phyloP scores from a whole-genome alignment of 2,888 invertebrate species.

The Anodontia alba region DNA sequence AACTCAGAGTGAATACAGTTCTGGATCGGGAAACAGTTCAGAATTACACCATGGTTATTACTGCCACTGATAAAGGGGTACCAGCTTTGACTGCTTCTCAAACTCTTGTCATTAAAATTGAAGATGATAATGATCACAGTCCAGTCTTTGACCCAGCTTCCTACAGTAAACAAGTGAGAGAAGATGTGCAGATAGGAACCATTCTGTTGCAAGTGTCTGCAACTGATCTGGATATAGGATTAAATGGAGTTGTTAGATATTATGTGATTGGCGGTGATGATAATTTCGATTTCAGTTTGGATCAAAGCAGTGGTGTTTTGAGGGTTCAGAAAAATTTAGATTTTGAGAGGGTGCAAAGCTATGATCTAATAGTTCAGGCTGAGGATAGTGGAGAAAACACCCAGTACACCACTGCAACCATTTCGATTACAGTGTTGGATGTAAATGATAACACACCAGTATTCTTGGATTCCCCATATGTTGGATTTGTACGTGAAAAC shows the following conservation, averaged over 20 bases:
- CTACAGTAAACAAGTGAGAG: conserved; percentile 91
- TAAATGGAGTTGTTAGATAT: conserved; percentile 96
- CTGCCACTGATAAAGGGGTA: conserved; percentile 76
- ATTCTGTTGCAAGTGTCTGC: conserved; percentile 89
- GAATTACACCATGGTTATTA: conserved; percentile 75
- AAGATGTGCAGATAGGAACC: conserved; percentile 97
- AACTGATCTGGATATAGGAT: conserved; percentile 89
- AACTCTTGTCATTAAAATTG: conserved; percentile 65
- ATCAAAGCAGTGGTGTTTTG: conserved; percentile 95
- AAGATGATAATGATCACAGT: conserved; percentile 78
- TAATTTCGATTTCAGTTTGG: conserved; percentile 79
- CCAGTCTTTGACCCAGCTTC: conserved; percentile 88
- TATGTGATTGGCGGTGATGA: conserved; percentile 94
- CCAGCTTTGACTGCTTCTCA: conserved; percentile 65
- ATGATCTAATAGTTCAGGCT: conserved; percentile 93
- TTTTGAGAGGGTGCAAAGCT: conserved; percentile 94
- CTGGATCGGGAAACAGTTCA: conserved; percentile 89
- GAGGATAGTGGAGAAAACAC: conserved; percentile 87
- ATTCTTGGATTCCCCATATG: conserved; percentile 97
- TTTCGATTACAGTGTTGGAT: conserved; percentile 94
- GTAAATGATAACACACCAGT: conserved; percentile 97
- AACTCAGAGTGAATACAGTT: conserved; percentile 92
- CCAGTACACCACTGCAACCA: conserved; percentile 89
- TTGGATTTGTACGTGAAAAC: conserved; percentile 95
- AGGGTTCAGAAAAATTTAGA: conserved; percentile 96